Evolutionary conservation across 2,888 invertebrate genomes (phyloP).

Genomic region (Chymomyza amoena): DNA sequence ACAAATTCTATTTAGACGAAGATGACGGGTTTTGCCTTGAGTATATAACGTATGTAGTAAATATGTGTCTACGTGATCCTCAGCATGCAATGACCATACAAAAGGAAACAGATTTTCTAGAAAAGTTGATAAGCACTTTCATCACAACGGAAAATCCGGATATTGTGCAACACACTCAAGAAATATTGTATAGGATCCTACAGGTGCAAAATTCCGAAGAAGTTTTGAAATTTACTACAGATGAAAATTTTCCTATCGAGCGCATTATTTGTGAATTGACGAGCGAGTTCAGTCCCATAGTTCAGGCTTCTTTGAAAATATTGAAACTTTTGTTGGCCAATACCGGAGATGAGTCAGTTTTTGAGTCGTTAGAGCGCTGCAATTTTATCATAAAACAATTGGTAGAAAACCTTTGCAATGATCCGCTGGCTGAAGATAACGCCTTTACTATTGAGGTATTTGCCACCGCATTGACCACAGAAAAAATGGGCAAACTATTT

Average conservation of each 20-base stretch:
- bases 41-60: slow-evolving; percentile 65
- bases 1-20: slow-evolving; percentile 54
- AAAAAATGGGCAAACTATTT: slow-evolving; percentile 65
- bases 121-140: slow-evolving; percentile 56
- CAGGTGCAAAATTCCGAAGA: slow-evolving; percentile 49
- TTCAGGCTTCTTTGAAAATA: slow-evolving; percentile 59
- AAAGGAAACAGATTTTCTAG: slow-evolving; percentile 47
- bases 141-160: slow-evolving; percentile 64
- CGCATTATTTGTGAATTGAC: slow-evolving; percentile 70
- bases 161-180: slow-evolving; percentile 61
- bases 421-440: slow-evolving; percentile 43
- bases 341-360: slow-evolving; percentile 47
- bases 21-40: slow-evolving; percentile 68
- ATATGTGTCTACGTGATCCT: slow-evolving; percentile 68
- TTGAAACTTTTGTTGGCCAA: slow-evolving; percentile 59
- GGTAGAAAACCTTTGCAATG: slow-evolving; percentile 56
- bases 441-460: slow-evolving; percentile 62
- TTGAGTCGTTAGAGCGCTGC: slow-evolving; percentile 46
- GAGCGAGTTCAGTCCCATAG: slow-evolving; percentile 62
- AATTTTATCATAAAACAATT: slow-evolving; percentile 61
- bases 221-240: slow-evolving; percentile 45
- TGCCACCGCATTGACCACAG: slow-evolving; percentile 63
- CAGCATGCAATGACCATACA: slow-evolving; percentile 50
- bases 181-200: slow-evolving; percentile 63
- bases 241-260: slow-evolving; percentile 59